Percentiles rank a stretch among this genome's conserved stretches.
These are phyloP conservation scores for Amphimallon solstitiale DNA, from an alignment of 2,888 invertebrate species.

Conservation along the genomic window DNA sequence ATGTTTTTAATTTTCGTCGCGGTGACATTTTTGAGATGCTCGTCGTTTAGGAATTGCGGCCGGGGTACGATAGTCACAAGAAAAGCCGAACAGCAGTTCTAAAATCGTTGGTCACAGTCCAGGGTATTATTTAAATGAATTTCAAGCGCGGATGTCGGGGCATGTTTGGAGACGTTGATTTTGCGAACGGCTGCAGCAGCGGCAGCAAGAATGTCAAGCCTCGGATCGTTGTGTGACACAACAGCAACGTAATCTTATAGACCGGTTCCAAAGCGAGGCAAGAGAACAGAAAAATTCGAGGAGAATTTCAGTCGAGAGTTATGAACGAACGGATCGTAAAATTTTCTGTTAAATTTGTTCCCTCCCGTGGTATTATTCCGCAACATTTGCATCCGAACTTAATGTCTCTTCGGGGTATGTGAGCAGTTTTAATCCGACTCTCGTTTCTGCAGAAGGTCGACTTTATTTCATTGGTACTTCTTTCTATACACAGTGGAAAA, in stretches of 20 bases:
- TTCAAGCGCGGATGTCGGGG: slow-evolving; percentile 26
- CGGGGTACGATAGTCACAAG: slow-evolving; percentile 14
- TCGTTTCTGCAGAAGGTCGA: slow-evolving; percentile 4
- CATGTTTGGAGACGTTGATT: slow-evolving; percentile 34
- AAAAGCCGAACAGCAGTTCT: slow-evolving; percentile 21
- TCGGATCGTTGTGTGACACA: slow-evolving; percentile 30
- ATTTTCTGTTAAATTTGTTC: slow-evolving; percentile 49
- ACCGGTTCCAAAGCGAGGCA: slow-evolving; percentile 24
- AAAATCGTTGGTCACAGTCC: slow-evolving; percentile 22
- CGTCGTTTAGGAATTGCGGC: slow-evolving; percentile 20
- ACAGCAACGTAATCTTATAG: slow-evolving; percentile 31
- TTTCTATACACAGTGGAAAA: too few relatives aligned
- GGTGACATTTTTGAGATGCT: slow-evolving; percentile 35
- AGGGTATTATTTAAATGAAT: slow-evolving; percentile 36
- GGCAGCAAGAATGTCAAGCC: slow-evolving; percentile 26
- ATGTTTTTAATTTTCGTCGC: slow-evolving; percentile 35
- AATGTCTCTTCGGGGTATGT: slow-evolving; percentile 23
- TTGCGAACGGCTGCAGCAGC: slow-evolving; percentile 29
- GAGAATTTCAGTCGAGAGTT: slow-evolving; percentile 38
- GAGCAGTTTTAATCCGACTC: slow-evolving; percentile 31
- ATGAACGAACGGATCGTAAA: slow-evolving; percentile 41
- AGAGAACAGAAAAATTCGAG: slow-evolving; percentile 23
- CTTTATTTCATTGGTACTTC: too few relatives aligned
- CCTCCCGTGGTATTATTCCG: slow-evolving; percentile 54
- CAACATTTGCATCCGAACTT: slow-evolving; percentile 55